Evolutionary conservation across 2,113 vertebrate genomes (phyloP).

Genomic region (Gila orcuttii): DNA sequence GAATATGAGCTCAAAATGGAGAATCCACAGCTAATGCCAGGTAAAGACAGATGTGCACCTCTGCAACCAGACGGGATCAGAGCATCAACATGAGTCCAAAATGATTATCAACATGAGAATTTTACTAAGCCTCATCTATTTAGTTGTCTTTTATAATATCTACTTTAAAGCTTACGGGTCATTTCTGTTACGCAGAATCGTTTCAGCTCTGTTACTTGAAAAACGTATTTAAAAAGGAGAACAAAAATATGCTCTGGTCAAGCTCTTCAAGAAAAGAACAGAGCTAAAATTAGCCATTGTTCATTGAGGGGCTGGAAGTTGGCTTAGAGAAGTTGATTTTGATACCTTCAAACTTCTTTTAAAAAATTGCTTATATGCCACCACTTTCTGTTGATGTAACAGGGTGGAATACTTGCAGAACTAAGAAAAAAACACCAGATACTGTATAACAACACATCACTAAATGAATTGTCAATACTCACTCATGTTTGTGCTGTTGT

Average conservation of each 20-base stretch:
- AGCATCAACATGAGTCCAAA: conserved; percentile 23
- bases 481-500: background rate
- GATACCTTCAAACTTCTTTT: background rate
- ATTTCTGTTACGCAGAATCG: background rate
- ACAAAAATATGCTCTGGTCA: background rate
- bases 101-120: conserved; percentile 26
- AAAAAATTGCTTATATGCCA: background rate
- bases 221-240: background rate
- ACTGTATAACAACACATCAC: background rate
- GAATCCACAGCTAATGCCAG: conserved; percentile 50
- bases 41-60: conserved; percentile 43
- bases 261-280: background rate
- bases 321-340: too few species aligned
- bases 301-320: too few species aligned
- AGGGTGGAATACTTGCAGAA: background rate
- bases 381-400: background rate
- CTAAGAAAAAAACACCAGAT: background rate
- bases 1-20: conserved; percentile 54
- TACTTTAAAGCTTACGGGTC: background rate
- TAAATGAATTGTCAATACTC: background rate
- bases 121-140: background rate
- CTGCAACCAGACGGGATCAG: conserved; percentile 42
- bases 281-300: too few species aligned
- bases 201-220: background rate
- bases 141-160: conserved; percentile 19